These are phyloP conservation scores for Cyclura pinguis DNA, from an alignment of 2,797 vertebrate genomes.

Conservation along the genomic window DNA sequence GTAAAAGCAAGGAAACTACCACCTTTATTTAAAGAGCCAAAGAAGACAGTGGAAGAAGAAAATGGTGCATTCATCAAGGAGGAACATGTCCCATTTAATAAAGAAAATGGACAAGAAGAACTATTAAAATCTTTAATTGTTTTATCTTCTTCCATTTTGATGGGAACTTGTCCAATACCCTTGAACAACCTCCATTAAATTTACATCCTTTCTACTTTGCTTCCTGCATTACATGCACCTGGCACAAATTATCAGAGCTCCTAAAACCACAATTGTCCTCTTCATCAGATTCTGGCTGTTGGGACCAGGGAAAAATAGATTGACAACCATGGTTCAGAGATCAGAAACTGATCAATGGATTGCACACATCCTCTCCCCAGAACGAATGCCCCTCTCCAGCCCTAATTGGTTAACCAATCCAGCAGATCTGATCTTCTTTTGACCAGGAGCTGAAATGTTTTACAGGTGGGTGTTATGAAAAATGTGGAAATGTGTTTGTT, in stretches of 20 bases:
- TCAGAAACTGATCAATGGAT: background rate
- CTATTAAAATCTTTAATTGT: constrained; percentile 58
- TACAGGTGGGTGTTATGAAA: background rate
- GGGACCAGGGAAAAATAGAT: background rate
- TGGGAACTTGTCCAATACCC: constrained; percentile 18
- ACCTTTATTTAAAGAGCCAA: constrained; percentile 18
- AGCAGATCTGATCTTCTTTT: background rate
- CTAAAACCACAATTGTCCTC: background rate
- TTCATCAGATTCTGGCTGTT: background rate
- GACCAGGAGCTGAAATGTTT: background rate
- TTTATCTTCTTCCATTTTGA: constrained; percentile 30
- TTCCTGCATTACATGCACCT: background rate
- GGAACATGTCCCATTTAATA: constrained; percentile 11
- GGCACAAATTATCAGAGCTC: background rate
- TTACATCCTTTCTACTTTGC: background rate
- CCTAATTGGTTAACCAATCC: background rate
- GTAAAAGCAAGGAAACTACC: background rate
- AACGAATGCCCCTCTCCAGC: background rate
- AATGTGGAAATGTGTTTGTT: too few species aligned
- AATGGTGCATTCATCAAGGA: background rate
- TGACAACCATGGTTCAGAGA: background rate
- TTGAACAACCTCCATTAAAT: background rate
- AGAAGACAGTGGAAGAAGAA: background rate
- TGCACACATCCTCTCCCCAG: background rate
- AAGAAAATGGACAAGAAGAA: constrained; percentile 18